Base-by-base conservation (phyloP, 2,888 invertebrate species). In the Microplitis deprimator region DNA sequence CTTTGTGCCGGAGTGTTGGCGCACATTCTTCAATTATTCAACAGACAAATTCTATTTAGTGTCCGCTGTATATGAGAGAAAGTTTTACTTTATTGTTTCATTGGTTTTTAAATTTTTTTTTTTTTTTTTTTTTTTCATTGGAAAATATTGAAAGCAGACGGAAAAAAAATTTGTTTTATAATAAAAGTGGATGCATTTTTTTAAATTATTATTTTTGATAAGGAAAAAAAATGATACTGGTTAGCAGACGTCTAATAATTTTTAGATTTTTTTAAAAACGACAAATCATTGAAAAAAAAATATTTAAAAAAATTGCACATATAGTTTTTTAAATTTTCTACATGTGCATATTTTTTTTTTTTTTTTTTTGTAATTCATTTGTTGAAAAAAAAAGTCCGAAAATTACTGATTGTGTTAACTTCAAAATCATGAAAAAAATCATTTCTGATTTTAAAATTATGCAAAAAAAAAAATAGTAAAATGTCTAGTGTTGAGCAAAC, bases 401-500 rank as follows among this genome's bases (percentile, higher is more conserved):
- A 59, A 59, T n/a, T 13, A 4, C 59, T 59, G 59, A 59, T n/a
- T 59, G 59, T 59, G 10, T 59, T 59, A 59, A 59, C 2, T 59
- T 59, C 59, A 59, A 1, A 59, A 13, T 6, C 10, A 13, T n/a
- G 59, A 59, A 59, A 3, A 59, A 59, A 13, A 13, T 59, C 6
- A 59, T 29, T 2, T 1, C 2, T 29, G 29, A 29, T 16, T 65
- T 41, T 73, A 62, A 17, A 16, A 40, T 39, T 16, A 10, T 4
- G 39, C 60, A 62, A 67, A 87, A 84, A 85, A 84, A 82, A 83
- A 85, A 87, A 87, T 87, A 88, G 88, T 86, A 86, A 88, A 59
- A 13, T 83, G 88, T 88, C 88, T 87, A 87, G 87, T 86, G 87
- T 89, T 88, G 84, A 84, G 86, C 89, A 86, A 89, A 89, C 88